phyloP scores from a whole-genome alignment of 2,113 vertebrate genomes.

The Nymphicus hollandicus region DNA sequence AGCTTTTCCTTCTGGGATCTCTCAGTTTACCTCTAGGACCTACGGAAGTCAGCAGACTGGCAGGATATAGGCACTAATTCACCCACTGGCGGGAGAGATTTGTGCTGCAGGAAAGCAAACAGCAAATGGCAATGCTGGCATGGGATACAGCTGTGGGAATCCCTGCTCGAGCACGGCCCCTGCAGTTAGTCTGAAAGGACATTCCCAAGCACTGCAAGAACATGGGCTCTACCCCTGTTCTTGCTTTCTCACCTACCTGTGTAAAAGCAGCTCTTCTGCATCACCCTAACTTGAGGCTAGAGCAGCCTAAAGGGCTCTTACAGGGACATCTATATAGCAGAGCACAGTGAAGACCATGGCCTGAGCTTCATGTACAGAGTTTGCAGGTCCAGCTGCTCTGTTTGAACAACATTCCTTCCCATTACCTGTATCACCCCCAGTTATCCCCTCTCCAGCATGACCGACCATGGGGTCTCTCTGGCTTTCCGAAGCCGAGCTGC shows the following conservation, averaged over 20 bases:
- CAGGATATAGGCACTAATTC: neutral
- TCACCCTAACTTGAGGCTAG: neutral
- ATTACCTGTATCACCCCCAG: accelerated
- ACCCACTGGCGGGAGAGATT: neutral
- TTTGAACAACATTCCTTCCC: accelerated
- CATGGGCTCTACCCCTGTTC: neutral
- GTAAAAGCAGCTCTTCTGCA: neutral
- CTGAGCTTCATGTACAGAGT: neutral
- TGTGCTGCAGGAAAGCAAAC: neutral
- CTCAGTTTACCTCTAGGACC: neutral
- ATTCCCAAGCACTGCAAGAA: neutral
- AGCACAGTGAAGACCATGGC: neutral
- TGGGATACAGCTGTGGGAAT: neutral
- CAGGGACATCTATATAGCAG: neutral
- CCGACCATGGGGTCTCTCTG: neutral
- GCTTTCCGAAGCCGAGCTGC: neutral
- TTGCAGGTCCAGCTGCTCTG: neutral
- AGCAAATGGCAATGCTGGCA: accelerated
- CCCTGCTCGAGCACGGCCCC: neutral
- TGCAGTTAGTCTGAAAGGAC: neutral
- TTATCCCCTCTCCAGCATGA: neutral
- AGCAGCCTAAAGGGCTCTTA: neutral
- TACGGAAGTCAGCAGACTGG: neutral
- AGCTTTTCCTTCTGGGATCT: neutral
- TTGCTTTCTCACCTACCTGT: neutral